These are phyloP conservation scores for Aromia moschata DNA, from an alignment of 2,888 invertebrate species.

Conservation along the genomic window DNA sequence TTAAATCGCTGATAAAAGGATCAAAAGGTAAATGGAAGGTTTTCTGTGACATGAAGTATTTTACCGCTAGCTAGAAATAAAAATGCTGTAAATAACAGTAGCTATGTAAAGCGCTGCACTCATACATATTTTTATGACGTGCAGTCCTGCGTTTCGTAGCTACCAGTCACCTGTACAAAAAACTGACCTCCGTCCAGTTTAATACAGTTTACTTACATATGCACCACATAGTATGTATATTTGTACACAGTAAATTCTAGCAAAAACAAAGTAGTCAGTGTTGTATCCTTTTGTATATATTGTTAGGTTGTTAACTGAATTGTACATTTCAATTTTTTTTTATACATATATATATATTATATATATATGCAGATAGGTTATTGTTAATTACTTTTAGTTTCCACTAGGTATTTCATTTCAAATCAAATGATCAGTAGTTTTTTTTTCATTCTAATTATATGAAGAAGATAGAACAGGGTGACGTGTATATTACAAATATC, in stretches of 20 bases:
- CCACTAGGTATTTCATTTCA: constrained; percentile 27
- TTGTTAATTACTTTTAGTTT: constrained; percentile 31
- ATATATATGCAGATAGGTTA: constrained; percentile 27
- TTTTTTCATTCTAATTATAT: constrained; percentile 4
- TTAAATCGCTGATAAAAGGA: too few species aligned
- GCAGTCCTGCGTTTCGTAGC: too few species aligned
- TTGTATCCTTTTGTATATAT: constrained; percentile 30
- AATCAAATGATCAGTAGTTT: constrained; percentile 11
- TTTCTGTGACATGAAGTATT: too few species aligned
- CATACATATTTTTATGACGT: too few species aligned
- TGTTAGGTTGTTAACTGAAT: constrained; percentile 27
- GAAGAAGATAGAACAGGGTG: too few species aligned
- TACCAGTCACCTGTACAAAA: constrained; percentile 16
- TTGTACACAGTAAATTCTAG: constrained; percentile 27
- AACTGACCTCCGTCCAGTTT: constrained; percentile 6
- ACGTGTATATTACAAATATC: not conserved
- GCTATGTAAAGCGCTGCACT: too few species aligned
- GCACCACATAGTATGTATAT: constrained; percentile 25
- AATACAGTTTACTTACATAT: constrained; percentile 10
- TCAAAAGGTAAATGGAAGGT: too few species aligned
- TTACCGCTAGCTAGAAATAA: too few species aligned
- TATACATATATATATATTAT: too few species aligned
- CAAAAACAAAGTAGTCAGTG: constrained; percentile 26
- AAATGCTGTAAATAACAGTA: too few species aligned
- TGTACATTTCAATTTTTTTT: constrained; percentile 25